Evolutionary conservation across 2,888 invertebrate species (phyloP).

Genomic region (Temnothorax ravouxi): DNA sequence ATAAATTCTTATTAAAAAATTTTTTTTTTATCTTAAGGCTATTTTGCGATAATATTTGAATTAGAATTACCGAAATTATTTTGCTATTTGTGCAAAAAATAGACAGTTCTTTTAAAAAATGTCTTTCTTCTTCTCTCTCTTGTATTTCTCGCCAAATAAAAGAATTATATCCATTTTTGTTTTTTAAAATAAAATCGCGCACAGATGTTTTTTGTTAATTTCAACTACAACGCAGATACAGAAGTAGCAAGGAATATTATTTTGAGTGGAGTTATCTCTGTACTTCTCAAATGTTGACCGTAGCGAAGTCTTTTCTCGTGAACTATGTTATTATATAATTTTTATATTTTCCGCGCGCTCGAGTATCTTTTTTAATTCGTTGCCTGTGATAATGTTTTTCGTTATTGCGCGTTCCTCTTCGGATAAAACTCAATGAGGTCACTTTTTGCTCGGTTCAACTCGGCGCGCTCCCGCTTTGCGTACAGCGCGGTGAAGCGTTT

Average conservation of each 20-base stretch:
- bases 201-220: background rate
- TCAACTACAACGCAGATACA: background rate
- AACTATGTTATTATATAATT: background rate
- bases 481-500: constrained; percentile 13
- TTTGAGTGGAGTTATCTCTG: background rate
- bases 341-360: background rate
- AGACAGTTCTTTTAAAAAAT: background rate
- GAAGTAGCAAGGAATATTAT: background rate
- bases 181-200: constrained; percentile 1
- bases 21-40: background rate
- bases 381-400: background rate
- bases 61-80: background rate
- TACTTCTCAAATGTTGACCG: constrained; percentile 9
- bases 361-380: background rate
- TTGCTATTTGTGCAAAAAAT: background rate
- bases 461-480: background rate
- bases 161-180: background rate
- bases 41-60: background rate
- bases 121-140: background rate
- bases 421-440: background rate
- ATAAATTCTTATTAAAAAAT: background rate
- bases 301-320: background rate
- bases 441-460: constrained; percentile 14
- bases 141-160: background rate
- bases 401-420: background rate